Conservation (phyloP, 2,888 invertebrate species). For the Tillus elongatus region DNA sequence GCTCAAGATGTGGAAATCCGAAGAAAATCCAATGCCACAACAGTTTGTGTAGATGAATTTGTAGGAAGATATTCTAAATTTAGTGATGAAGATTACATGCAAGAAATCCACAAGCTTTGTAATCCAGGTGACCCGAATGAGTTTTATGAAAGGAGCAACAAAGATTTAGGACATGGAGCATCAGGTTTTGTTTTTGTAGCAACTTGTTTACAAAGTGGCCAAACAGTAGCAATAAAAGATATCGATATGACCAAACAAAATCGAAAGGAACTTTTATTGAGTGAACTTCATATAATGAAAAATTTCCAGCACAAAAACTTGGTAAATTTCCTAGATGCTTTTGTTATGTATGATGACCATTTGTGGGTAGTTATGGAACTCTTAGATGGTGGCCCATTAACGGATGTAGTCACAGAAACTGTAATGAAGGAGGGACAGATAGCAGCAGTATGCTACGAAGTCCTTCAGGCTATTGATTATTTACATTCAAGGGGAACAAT, state of each 20-base stretch:
- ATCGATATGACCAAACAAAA: constrained; percentile 92
- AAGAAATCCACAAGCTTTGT: constrained; percentile 68
- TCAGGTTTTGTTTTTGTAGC: constrained; percentile 90
- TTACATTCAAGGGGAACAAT: constrained; percentile 84
- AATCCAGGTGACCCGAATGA: constrained; percentile 72
- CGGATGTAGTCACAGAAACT: constrained; percentile 95
- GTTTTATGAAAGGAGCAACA: constrained; percentile 66
- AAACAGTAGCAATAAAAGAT: constrained; percentile 89
- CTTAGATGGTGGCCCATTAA: constrained; percentile 88
- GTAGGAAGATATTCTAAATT: constrained; percentile 43
- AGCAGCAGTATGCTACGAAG: constrained; percentile 87
- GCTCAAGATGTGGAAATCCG: constrained; percentile 43
- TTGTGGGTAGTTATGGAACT: constrained; percentile 97
- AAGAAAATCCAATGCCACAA: constrained; percentile 22
- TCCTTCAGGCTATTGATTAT: constrained; percentile 80
- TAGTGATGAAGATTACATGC: constrained; percentile 62
- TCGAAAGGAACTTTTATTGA: constrained; percentile 90
- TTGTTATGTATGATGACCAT: constrained; percentile 75
- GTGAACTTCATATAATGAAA: constrained; percentile 86
- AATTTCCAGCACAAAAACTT: constrained; percentile 89
- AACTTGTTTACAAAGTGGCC: constrained; percentile 59
- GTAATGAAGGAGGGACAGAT: constrained; percentile 96
- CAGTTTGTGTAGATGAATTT: constrained; percentile 36
- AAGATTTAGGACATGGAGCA: constrained; percentile 85
- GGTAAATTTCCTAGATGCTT: constrained; percentile 91